Conservation (phyloP, 2,888 invertebrate species). For the Nudaria mundana region DNA sequence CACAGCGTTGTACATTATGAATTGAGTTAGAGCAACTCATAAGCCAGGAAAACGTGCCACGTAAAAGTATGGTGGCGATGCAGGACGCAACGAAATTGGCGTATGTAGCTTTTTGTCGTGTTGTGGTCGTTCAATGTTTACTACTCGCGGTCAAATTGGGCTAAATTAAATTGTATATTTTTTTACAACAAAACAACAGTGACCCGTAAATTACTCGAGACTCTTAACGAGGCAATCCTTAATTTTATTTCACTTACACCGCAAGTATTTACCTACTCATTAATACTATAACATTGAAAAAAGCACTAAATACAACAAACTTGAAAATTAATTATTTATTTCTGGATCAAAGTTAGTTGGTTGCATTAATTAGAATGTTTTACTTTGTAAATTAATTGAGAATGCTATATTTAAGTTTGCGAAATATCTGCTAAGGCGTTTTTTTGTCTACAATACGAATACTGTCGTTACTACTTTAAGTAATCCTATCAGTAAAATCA, state of each 20-base stretch:
- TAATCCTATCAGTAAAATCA: too few relatives aligned
- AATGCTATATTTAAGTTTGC: too few relatives aligned
- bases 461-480: too few relatives aligned
- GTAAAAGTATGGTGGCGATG: conserved; percentile 51
- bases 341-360: too few relatives aligned
- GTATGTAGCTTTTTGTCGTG: conserved; percentile 71
- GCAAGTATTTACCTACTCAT: too few relatives aligned
- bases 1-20: conserved; percentile 56
- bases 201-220: conserved; percentile 30
- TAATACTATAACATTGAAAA: too few relatives aligned
- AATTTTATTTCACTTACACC: conserved; percentile 53
- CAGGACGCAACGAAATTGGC: conserved; percentile 60
- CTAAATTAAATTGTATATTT: conserved; percentile 79
- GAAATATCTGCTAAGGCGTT: too few relatives aligned
- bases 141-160: conserved; percentile 67
- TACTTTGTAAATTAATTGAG: too few relatives aligned
- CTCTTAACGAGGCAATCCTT: conserved; percentile 55
- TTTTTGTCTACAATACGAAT: too few relatives aligned
- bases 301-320: too few relatives aligned
- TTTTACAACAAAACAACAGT: conserved; percentile 68
- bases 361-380: too few relatives aligned
- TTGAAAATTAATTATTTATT: too few relatives aligned
- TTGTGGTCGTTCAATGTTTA: conserved; percentile 61
- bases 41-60: conserved; percentile 38
- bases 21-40: conserved; percentile 69